A percentile compares a stretch with the other conserved stretches of the same genome.
Evolutionary conservation across 2,113 vertebrate species (phyloP).

Genomic region (Python bivittatus): DNA sequence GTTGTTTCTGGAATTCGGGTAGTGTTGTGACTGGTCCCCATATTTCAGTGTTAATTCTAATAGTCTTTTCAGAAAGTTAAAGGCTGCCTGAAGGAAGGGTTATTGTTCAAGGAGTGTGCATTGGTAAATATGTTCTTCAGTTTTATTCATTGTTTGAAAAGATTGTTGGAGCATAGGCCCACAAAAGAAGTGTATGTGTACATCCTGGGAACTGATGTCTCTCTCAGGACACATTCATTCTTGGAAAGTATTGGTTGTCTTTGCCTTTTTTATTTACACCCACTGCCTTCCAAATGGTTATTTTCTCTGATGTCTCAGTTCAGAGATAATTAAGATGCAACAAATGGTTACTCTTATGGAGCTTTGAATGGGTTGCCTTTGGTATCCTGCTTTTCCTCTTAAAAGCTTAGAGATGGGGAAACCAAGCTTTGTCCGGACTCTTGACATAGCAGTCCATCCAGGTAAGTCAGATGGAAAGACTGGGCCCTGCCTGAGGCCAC

Average conservation of each 20-base stretch:
- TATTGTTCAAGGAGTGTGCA: neutral
- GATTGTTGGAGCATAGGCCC: neutral
- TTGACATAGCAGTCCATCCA: neutral
- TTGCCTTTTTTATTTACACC: neutral
- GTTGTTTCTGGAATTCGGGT: neutral
- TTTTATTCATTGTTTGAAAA: neutral
- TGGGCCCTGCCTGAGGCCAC: neutral
- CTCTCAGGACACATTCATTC: neutral
- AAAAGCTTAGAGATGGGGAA: neutral
- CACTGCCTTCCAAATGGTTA: neutral
- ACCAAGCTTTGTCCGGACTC: neutral
- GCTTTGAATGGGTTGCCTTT: neutral
- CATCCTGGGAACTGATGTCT: neutral
- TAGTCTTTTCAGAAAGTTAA: neutral
- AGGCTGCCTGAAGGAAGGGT: neutral
- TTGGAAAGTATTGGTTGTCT: neutral
- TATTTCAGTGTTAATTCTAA: neutral
- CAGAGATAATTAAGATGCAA: neutral
- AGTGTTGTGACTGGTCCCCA: neutral
- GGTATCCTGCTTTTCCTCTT: neutral
- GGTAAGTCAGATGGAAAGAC: neutral
- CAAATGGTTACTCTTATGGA: neutral
- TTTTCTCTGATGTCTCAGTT: neutral
- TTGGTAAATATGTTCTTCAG: neutral
- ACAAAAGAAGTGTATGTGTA: neutral